Base-by-base conservation (phyloP, 2,888 invertebrate species). In the Orthosia incerta region DNA sequence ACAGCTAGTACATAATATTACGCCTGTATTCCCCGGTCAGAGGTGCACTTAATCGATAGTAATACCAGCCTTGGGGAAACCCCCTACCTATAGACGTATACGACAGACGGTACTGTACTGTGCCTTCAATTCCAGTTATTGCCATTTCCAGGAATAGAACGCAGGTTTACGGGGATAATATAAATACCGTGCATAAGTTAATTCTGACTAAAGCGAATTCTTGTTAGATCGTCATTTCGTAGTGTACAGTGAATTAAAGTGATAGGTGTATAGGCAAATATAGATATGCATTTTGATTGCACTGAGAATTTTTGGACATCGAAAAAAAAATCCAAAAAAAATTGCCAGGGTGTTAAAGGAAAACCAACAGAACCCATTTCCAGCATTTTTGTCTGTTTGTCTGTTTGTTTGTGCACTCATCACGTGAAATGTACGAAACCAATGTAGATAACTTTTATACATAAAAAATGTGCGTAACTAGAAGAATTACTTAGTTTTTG, bases 141-240 rank as follows among this genome's bases (percentile, higher is more conserved):
- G 13, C 9, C 2, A n/a, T 50, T 79, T 82, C 56, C n/a, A 50
- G 57, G 65, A 74, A 82, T 55, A n/a, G 53, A 31, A 50, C 65
- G 45, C 56, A 63, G 56, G 31, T 74, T 57, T 60, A 11, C 20
- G 31, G 0, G 20, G 39, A 39, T 9, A 7, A 39, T 9, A 39
- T 39, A 55, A 26, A 74, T 13, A 12, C n/a, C n/a, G n/a, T n/a
- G n/a, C 2, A 13, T 53, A 69, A 53, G 26, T 69, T 64, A 55
- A 63, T 66, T 66, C 48, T 26, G 16, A n/a, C n/a, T 66, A 66
- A 15, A 48, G 15, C 3, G 53, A 26, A 20, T 70, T 60, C 71
- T 13, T 16, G 39, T 18, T 48, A 59, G 45, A 26, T 23, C 16
- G 12, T 39, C 39, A 48, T n/a, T 56, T 3, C 1, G 13, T 46